Percentiles rank a stretch among this genome's conserved stretches.
phyloP scores from a whole-genome alignment of 2,888 invertebrate species.

The Saturnia japonica region DNA sequence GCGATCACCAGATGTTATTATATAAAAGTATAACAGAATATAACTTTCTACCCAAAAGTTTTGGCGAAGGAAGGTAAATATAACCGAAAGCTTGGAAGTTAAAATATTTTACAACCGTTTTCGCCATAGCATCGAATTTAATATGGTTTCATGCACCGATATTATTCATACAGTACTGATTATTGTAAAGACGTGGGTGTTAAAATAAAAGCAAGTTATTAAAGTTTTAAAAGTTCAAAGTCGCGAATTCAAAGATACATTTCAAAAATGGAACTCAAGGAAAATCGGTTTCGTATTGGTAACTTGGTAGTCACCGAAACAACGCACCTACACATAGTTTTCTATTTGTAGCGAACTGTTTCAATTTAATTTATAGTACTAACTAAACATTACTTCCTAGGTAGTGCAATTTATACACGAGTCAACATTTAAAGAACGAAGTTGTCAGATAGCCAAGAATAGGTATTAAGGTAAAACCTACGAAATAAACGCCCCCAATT shows the following conservation, averaged over 20 bases:
- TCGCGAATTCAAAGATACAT: neutral
- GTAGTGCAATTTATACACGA: neutral
- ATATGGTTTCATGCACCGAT: neutral
- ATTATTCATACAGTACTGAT: neutral
- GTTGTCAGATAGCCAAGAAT: neutral
- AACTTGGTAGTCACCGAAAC: neutral
- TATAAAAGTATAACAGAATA: no score
- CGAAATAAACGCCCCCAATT: neutral
- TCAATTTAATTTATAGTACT: neutral
- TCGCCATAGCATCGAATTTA: neutral
- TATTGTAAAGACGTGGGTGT: neutral
- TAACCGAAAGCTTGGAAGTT: neutral
- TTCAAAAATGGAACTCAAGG: neutral
- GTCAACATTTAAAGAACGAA: neutral
- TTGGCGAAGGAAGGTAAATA: no score
- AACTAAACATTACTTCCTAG: neutral
- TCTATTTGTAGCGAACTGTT: neutral
- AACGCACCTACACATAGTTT: slow-evolving; percentile 1
- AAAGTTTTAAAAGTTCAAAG: neutral
- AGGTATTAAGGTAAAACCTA: neutral
- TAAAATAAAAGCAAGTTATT: neutral
- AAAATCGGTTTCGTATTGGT: neutral
- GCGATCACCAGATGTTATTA: no score
- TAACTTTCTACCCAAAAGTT: no score
- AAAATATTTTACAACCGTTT: slow-evolving; percentile 1